These are phyloP conservation scores for Heliconius ismenius DNA, from an alignment of 2,888 invertebrate genomes.

Conservation along the genomic window DNA sequence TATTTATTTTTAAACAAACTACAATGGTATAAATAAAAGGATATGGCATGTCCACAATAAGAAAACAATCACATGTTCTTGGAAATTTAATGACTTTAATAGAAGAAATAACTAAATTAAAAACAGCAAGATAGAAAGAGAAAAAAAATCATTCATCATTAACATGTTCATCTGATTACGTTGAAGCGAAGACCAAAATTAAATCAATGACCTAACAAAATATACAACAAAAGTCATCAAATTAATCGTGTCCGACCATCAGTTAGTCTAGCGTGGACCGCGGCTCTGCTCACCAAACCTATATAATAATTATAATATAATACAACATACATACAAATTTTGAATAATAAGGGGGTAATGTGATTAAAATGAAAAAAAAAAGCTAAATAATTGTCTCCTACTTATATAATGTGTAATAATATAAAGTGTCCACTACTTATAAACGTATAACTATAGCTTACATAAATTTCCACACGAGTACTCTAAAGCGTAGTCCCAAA, in stretches of 20 bases:
- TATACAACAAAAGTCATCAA: slow-evolving; percentile 83
- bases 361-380: slow-evolving; percentile 76
- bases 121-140: slow-evolving; percentile 80
- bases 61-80: slow-evolving; percentile 57
- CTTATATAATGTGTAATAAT: slow-evolving; percentile 81
- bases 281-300: slow-evolving; percentile 70
- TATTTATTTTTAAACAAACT: neutral
- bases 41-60: slow-evolving; percentile 39
- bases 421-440: slow-evolving; percentile 82
- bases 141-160: slow-evolving; percentile 74
- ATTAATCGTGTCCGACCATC: slow-evolving; percentile 78
- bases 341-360: slow-evolving; percentile 72
- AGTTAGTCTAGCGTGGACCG: slow-evolving; percentile 70
- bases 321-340: slow-evolving; percentile 78
- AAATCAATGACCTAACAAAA: slow-evolving; percentile 82
- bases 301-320: slow-evolving; percentile 52
- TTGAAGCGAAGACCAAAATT: slow-evolving; percentile 79
- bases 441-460: slow-evolving; percentile 80
- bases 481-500: slow-evolving; percentile 68
- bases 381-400: slow-evolving; percentile 82
- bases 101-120: slow-evolving; percentile 82
- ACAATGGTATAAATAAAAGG: neutral
- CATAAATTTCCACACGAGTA: slow-evolving; percentile 79
- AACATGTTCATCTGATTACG: slow-evolving; percentile 78
- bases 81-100: slow-evolving; percentile 83